Evolutionary conservation across 2,113 vertebrate species (phyloP).

Genomic region (Okapia johnstoni): DNA sequence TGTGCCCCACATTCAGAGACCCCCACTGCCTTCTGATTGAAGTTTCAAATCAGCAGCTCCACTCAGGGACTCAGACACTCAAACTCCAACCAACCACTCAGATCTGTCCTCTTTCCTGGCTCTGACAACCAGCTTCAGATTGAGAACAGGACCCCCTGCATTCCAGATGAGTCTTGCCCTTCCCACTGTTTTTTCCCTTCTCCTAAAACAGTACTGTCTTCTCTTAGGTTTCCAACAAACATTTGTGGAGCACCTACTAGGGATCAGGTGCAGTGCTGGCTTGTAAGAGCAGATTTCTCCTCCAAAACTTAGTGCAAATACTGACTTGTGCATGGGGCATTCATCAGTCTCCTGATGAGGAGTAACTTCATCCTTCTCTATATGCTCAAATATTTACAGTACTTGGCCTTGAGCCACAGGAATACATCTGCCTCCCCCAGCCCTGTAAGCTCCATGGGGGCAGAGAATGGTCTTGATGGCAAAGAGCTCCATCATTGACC

Average conservation of each 20-base stretch:
- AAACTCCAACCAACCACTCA: neutral
- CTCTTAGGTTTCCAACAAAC: neutral
- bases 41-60: conserved; percentile 26
- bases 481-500: neutral
- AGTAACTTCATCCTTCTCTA: neutral
- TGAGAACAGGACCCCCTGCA: conserved; percentile 6
- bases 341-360: neutral
- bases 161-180: neutral
- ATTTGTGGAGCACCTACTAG: neutral
- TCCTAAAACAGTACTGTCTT: neutral
- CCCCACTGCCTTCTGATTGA: neutral
- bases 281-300: neutral
- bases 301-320: neutral
- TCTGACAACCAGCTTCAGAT: neutral
- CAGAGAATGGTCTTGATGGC: neutral
- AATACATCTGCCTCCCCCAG: neutral
- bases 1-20: neutral
- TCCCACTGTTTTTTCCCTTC: neutral
- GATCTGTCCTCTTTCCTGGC: neutral
- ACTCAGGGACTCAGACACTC: neutral
- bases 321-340: neutral
- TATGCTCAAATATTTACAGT: neutral
- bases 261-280: neutral
- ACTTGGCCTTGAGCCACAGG: neutral
- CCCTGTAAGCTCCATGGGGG: neutral